Base-by-base conservation (phyloP, 1,140 invertebrate species). In the Pachypeltis micranthus region DNA sequence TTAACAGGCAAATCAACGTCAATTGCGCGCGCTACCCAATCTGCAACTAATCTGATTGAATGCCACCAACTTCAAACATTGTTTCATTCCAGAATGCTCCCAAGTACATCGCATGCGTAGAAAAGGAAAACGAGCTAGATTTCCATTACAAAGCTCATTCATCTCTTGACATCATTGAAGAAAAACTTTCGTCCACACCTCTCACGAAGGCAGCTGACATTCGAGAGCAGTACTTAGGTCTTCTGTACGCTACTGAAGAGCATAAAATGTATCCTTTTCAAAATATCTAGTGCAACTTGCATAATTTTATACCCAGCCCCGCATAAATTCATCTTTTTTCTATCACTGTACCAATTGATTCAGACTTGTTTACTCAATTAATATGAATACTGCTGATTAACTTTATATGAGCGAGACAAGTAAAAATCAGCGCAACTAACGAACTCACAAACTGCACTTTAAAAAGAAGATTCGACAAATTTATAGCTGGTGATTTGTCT, bases 211-310 rank as follows among this genome's bases (percentile, higher is more conserved):
- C 75, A 12, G 78, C 80, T 47, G 87, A 91, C 74, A 76, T 85
- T 24, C 77, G 91, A 69, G 93, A 98, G 74, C 78, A 96, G 0
- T 97, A 96, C 74, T 80, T 97, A 39, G 93, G 93, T 23, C 77
- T 93, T 57, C 77, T 98, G 1, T 94, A 93, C 77, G 90, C 92
- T 1, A 91, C 93, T n/a, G 94, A 97, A 79, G 92, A 92, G 67
- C 93, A 94, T 75, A 96, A 93, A 85, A 91, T 96, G 91, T 96
- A 86, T n/a, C n/a, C n/a, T n/a, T n/a, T n/a, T n/a, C n/a, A n/a
- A n/a, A n/a, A n/a, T n/a, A n/a, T n/a, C n/a, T n/a, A n/a, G n/a
- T n/a, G n/a, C n/a, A n/a, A n/a, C n/a, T n/a, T n/a, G n/a, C n/a
- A n/a, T n/a, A n/a, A n/a, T n/a, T n/a, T n/a, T n/a, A n/a, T n/a